Evolutionary conservation across 2,888 invertebrate genomes (phyloP).

Genomic region (Parelbella ahira): DNA sequence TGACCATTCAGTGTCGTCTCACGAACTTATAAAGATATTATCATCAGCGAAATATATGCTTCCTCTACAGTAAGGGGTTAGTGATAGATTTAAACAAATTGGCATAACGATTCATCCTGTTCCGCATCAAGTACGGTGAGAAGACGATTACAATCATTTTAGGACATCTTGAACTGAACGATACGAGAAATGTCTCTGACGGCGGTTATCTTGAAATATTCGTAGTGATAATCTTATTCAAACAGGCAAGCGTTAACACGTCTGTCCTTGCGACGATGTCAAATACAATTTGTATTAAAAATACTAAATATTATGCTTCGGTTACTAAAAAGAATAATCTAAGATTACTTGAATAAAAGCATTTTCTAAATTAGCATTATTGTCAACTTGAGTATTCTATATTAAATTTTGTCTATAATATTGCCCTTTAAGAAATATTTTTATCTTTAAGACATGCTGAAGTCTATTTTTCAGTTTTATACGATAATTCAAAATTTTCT

Average conservation of each 20-base stretch:
- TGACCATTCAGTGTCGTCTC: conserved; percentile 13
- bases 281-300: conserved; percentile 20
- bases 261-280: conserved; percentile 18
- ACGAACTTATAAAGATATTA: no score
- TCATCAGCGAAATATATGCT: conserved; percentile 17
- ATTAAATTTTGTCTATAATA: no score
- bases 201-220: conserved; percentile 27
- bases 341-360: no score
- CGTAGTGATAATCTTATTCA: conserved; percentile 20
- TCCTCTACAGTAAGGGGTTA: conserved; percentile 57
- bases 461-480: no score
- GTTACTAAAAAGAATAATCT: no score
- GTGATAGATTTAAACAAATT: conserved; percentile 46
- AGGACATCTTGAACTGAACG: conserved; percentile 24
- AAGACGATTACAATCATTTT: conserved; percentile 25
- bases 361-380: no score
- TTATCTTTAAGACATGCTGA: no score
- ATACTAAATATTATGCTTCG: no score
- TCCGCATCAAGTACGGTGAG: conserved; percentile 41
- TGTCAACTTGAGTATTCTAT: no score
- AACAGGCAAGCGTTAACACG: conserved; percentile 15
- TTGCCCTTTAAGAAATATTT: no score
- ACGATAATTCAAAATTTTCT: no score
- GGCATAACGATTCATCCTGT: conserved; percentile 66
- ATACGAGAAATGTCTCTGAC: conserved; percentile 26